Evolutionary conservation across 2,888 invertebrate genomes (phyloP), one percentile per base, ranked within the genome.

Genomic region (Polyploca ridens): DNA sequence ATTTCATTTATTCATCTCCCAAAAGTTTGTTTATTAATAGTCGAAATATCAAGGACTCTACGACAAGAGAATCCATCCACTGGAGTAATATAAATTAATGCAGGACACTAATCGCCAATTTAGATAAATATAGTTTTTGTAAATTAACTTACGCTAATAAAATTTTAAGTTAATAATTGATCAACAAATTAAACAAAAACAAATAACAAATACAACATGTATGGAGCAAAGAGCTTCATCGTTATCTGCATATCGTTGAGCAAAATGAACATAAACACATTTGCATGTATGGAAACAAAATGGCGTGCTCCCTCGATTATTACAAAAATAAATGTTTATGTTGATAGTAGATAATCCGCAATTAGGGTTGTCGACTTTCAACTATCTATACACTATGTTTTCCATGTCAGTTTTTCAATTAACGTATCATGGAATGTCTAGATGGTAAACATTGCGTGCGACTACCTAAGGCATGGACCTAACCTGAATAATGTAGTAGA

Each of bases 321-420:
- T 82, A 81, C 81, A 85, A 86, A 87, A 89, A 89, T 90, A 87
- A 90, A 90, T 90, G 90, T 91, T 90, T 89, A 89, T 84, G 87
- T 90, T 54, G 54, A 13, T 41, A 41, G 41, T 54, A 54, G 54
- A 54, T 54, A 54, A 54, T 19, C 54, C 54, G 54, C 54, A 54
- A 54, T 54, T 54, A 54, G 54, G 54, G 54, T 54, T 54, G 54
- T 19, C 54, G 1, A 10, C 54, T 54, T 19, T 54, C 54, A 54
- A 54, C 54, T 19, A 54, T 35, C 59, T 13, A 54, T 8, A 54
- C 54, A 38, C 65, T 60, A 58, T 62, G 59, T 64, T 64, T 58
- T 46, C 33, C 64, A 67, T 64, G 66, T 65, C 62, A 66, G 19
- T 19, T 54, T 54, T 54, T 54, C 54, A 54, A 54, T 54, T n/a